Percentiles rank a stretch among this genome's conserved stretches.
Evolutionary conservation across 2,888 invertebrate species (phyloP).

Genomic region (Drosophila colorata): DNA sequence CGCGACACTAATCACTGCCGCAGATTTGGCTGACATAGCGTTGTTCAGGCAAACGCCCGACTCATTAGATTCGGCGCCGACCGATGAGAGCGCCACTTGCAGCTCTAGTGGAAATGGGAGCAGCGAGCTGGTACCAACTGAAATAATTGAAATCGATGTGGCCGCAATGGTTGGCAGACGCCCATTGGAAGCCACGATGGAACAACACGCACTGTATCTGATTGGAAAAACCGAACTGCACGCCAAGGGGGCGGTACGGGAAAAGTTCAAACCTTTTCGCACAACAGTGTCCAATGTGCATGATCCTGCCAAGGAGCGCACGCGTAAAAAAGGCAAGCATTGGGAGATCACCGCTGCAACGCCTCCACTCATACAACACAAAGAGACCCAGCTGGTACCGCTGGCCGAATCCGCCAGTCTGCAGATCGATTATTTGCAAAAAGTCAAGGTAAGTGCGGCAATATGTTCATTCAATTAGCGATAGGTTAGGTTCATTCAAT

Average conservation of each 20-base stretch:
- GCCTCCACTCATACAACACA: slow-evolving; percentile 82
- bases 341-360: slow-evolving; percentile 85
- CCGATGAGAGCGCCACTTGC: slow-evolving; percentile 33
- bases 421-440: slow-evolving; percentile 78
- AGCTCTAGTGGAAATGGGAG: slow-evolving; percentile 26
- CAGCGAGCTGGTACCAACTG: slow-evolving; percentile 39
- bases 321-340: slow-evolving; percentile 77
- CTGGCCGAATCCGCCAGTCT: slow-evolving; percentile 83
- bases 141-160: slow-evolving; percentile 71
- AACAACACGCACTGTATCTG: slow-evolving; percentile 82
- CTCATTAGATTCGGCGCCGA: slow-evolving; percentile 47
- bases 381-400: slow-evolving; percentile 75
- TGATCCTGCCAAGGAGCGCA: slow-evolving; percentile 82
- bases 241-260: slow-evolving; percentile 44
- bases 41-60: slow-evolving; percentile 59
- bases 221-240: slow-evolving; percentile 77
- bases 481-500: background rate
- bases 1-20: slow-evolving; percentile 75
- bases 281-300: slow-evolving; percentile 84
- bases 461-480: background rate
- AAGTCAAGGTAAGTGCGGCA: slow-evolving; percentile 72
- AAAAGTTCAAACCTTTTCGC: slow-evolving; percentile 83
- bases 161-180: slow-evolving; percentile 41
- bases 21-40: slow-evolving; percentile 83
- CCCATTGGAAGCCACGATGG: slow-evolving; percentile 40